Evolutionary conservation across 2,888 invertebrate species (phyloP).

Genomic region (Cremastobaeus sp.): DNA sequence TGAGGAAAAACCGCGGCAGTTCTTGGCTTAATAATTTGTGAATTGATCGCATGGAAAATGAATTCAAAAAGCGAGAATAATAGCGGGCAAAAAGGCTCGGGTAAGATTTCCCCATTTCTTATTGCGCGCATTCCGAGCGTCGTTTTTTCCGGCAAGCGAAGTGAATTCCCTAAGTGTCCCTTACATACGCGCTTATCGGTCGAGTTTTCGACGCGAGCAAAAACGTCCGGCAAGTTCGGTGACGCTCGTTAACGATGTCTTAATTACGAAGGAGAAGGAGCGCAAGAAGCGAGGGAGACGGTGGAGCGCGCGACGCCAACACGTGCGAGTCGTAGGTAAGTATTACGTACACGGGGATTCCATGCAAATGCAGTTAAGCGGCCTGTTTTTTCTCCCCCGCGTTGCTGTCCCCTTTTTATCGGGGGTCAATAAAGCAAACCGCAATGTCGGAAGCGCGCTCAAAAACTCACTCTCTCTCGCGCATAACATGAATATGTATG

Average conservation of each 20-base stretch:
- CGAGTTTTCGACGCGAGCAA: constrained; percentile 49
- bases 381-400: constrained; percentile 29
- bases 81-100: constrained; percentile 6
- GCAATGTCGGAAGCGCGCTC: constrained; percentile 53
- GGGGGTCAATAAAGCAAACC: constrained; percentile 58
- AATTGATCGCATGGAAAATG: constrained; percentile 34
- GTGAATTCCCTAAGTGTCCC: constrained; percentile 43
- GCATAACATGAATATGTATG: constrained; percentile 74
- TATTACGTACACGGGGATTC: constrained; percentile 42
- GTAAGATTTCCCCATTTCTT: constrained; percentile 29
- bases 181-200: constrained; percentile 47
- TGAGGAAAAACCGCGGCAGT: neutral
- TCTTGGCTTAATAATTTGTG: constrained; percentile 28
- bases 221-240: constrained; percentile 54
- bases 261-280: constrained; percentile 50
- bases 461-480: constrained; percentile 68
- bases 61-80: constrained; percentile 34
- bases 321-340: constrained; percentile 22
- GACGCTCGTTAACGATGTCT: constrained; percentile 62
- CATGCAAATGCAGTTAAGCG: constrained; percentile 56
- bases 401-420: constrained; percentile 55
- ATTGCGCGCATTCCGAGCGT: constrained; percentile 26
- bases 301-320: constrained; percentile 5
- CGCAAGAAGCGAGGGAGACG: constrained; percentile 12
- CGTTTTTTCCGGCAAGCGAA: constrained; percentile 59